Conservation (phyloP, 2,888 invertebrate species). For the Leucozona laternaria region DNA sequence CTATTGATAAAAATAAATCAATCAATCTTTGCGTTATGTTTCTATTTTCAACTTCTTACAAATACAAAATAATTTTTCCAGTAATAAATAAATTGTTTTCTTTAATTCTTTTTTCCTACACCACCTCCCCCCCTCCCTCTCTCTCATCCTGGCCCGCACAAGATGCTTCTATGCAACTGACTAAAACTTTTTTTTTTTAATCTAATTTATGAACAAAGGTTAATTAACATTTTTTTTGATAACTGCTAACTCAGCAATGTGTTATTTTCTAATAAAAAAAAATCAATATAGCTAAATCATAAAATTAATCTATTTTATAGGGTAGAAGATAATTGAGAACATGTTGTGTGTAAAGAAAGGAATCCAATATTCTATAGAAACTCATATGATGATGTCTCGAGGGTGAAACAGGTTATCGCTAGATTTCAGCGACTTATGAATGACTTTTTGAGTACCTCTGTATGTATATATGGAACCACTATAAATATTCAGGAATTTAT, state of each 20-base stretch:
- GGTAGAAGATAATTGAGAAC: neutral
- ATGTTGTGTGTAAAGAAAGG: neutral
- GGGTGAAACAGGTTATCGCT: neutral
- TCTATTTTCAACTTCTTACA: no score
- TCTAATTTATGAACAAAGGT: slow-evolving; percentile 7
- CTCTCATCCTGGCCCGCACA: no score
- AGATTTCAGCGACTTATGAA: neutral
- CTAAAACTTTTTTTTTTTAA: neutral
- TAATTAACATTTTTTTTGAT: slow-evolving; percentile 16
- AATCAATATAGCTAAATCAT: slow-evolving; percentile 18
- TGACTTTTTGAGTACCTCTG: neutral
- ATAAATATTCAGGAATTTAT: neutral
- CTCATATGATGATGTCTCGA: neutral
- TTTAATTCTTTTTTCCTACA: no score
- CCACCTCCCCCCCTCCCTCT: no score
- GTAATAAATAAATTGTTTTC: no score
- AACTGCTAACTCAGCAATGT: neutral
- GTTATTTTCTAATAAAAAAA: neutral
- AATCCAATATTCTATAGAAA: neutral
- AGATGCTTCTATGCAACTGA: no score
- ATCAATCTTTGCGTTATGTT: no score
- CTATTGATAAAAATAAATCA: no score
- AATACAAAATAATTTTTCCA: no score
- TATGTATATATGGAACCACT: neutral
- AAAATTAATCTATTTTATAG: slow-evolving; percentile 3